Conservation (phyloP, 2,797 vertebrate species). For the Uromys caudimaculatus region DNA sequence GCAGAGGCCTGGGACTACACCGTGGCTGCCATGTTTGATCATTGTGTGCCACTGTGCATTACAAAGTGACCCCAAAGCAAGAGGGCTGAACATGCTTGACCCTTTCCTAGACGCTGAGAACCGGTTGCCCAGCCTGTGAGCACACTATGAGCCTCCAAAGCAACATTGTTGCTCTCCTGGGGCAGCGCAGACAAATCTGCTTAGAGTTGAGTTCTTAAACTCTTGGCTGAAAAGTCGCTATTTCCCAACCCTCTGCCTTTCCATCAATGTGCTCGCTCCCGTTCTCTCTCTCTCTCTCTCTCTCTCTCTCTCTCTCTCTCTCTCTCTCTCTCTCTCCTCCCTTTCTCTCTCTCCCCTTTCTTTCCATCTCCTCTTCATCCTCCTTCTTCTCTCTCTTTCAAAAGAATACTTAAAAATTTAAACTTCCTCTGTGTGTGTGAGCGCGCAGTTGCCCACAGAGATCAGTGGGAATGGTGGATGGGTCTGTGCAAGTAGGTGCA, state of each 20-base stretch:
- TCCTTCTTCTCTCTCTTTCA: not conserved
- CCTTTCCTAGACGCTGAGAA: not conserved
- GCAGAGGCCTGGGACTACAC: not conserved
- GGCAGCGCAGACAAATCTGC: not conserved
- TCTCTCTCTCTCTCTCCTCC: not conserved
- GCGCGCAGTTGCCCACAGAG: not conserved
- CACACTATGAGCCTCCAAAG: not conserved
- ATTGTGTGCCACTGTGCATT: too few relatives aligned
- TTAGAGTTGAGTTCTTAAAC: not conserved
- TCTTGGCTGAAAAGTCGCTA: not conserved
- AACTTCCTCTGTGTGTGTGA: not conserved
- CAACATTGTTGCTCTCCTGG: not conserved
- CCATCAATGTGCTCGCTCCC: too few relatives aligned
- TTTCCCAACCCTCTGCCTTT: not conserved
- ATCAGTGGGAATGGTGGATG: not conserved
- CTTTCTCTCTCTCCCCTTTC: not conserved
- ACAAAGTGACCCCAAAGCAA: not conserved
- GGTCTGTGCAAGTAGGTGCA: not conserved
- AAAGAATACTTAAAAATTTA: not conserved
- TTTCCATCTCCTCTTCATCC: too few relatives aligned
- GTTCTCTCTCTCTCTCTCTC: not conserved
- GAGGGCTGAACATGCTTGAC: accelerated
- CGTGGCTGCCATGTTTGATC: accelerated
- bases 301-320: not conserved
- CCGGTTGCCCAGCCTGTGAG: not conserved